Percentiles rank a stretch among this genome's conserved stretches.
phyloP scores from a whole-genome alignment of 2,797 vertebrate genomes.

The Otolemur crassicaudatus region DNA sequence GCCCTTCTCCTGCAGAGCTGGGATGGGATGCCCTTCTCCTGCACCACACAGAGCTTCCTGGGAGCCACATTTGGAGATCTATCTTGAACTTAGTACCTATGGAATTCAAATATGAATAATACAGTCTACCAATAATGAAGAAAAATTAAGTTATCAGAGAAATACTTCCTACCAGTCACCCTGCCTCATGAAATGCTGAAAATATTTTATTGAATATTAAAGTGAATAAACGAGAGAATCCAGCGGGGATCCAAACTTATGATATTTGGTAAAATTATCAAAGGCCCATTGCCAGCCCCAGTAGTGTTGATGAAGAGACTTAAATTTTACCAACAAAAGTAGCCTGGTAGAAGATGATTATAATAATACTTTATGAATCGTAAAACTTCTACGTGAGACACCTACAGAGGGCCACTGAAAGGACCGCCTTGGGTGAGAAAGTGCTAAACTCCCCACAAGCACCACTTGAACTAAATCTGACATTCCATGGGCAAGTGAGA shows the following conservation, averaged over 20 bases:
- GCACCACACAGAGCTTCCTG: background rate
- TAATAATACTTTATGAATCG: background rate
- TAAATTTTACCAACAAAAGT: background rate
- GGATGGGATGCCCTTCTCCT: background rate
- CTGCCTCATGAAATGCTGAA: background rate
- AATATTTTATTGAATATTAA: slow-evolving; percentile 44
- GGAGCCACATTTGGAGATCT: background rate
- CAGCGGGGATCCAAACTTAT: background rate
- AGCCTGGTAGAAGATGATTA: background rate
- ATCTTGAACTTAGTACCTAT: slow-evolving; percentile 26
- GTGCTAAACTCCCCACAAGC: background rate
- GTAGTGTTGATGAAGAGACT: background rate
- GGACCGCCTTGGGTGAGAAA: background rate
- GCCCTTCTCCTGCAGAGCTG: background rate
- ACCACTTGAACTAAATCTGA: background rate
- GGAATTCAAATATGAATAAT: slow-evolving; percentile 21
- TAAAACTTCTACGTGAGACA: background rate
- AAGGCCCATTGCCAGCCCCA: background rate
- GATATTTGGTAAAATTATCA: slow-evolving; percentile 22
- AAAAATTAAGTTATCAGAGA: background rate
- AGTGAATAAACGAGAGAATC: background rate
- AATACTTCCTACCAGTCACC: background rate
- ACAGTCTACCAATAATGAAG: background rate
- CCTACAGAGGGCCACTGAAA: background rate
- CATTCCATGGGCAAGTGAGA: background rate